Conservation (phyloP, 2,113 vertebrate species). For the Sclerurus mexicanus region DNA sequence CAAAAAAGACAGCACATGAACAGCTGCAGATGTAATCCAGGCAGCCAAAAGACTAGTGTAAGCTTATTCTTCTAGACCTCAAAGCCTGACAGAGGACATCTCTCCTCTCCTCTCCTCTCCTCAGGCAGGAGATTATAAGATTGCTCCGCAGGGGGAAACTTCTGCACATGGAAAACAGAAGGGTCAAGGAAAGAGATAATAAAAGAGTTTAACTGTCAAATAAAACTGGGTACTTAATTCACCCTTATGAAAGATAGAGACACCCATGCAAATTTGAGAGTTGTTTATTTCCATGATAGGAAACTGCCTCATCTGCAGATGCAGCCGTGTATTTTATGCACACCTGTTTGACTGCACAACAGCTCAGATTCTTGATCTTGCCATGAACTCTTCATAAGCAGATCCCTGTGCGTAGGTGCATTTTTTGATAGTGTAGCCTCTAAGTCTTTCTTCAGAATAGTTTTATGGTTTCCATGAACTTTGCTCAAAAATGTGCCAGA, state of each 20-base stretch:
- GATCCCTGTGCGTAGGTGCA: constrained; percentile 8
- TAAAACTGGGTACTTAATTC: background rate
- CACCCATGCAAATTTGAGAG: background rate
- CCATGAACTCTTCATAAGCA: constrained; percentile 18
- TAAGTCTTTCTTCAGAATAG: constrained; percentile 20
- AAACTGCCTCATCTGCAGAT: background rate
- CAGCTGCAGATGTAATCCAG: constrained; percentile 21
- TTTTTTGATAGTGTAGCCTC: constrained; percentile 47
- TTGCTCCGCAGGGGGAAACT: background rate
- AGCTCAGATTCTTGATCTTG: background rate
- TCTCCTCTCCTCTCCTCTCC: background rate
- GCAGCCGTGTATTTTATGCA: background rate
- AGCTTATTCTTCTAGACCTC: background rate
- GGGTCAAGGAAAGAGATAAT: background rate
- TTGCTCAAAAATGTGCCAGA: constrained; percentile 74
- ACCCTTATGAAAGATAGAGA: background rate
- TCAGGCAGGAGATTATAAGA: too few relatives aligned
- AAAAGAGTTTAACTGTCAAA: background rate
- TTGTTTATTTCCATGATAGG: background rate
- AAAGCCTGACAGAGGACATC: background rate
- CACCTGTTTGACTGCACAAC: constrained; percentile 23
- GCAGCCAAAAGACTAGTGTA: background rate
- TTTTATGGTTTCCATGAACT: constrained; percentile 69
- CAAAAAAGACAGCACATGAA: background rate
- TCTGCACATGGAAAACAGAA: background rate